A percentile compares a stretch with the other conserved stretches of the same genome.
These are phyloP conservation scores for Tyria jacobaeae DNA, from an alignment of 2,888 invertebrate genomes.

Conservation along the genomic window DNA sequence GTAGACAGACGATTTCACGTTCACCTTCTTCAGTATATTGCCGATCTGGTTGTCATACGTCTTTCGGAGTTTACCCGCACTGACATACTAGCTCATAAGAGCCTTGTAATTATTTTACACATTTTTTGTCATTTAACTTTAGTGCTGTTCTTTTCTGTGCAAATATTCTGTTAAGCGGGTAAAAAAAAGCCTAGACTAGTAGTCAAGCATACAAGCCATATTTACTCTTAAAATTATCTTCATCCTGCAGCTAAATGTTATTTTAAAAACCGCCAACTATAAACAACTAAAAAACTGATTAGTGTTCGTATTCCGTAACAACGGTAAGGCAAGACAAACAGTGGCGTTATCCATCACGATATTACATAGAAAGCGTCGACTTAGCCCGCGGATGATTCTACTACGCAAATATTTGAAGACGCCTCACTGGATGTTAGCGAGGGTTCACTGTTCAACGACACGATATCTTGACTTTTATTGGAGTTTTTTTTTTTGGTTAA, in stretches of 20 bases:
- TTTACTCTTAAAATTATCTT: background rate
- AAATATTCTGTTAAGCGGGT: no score
- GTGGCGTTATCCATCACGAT: conserved; percentile 76
- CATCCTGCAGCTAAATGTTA: background rate
- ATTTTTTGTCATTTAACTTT: no score
- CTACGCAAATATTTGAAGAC: conserved; percentile 78
- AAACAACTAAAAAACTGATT: conserved; percentile 35
- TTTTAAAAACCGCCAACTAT: background rate
- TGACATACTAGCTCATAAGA: no score
- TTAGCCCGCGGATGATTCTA: conserved; percentile 75
- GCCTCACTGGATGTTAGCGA: conserved; percentile 53
- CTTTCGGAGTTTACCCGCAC: no score
- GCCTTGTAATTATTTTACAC: no score
- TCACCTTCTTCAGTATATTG: no score
- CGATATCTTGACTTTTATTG: conserved; percentile 19
- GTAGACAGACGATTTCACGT: no score
- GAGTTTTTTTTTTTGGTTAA: background rate
- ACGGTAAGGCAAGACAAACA: conserved; percentile 46
- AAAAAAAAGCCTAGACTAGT: no score
- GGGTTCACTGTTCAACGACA: conserved; percentile 51
- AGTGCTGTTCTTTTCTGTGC: no score
- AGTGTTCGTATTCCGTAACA: conserved; percentile 35
- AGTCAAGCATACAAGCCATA: no score
- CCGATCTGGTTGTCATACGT: no score
- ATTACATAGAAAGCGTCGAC: conserved; percentile 67